These are phyloP conservation scores for Deroplatys truncata DNA, from an alignment of 2,888 invertebrate genomes.

Conservation along the genomic window DNA sequence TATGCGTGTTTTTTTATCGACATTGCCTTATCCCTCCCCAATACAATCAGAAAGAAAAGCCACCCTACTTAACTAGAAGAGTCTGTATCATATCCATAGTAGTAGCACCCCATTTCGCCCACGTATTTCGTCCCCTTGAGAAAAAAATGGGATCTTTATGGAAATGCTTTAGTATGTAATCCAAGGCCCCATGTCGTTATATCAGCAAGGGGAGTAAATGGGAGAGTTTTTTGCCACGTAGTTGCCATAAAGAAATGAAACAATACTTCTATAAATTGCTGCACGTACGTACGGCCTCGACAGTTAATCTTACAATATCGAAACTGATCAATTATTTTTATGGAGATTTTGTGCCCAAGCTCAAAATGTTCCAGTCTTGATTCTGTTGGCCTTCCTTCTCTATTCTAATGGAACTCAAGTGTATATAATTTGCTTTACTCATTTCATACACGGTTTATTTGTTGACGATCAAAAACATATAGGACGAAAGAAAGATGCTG, in stretches of 20 bases:
- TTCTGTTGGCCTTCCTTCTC: too few species aligned
- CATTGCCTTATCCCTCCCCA: conserved; percentile 20
- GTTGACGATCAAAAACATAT: too few species aligned
- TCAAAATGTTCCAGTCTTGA: too few species aligned
- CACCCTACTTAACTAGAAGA: conserved; percentile 26
- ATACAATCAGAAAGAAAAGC: conserved; percentile 27
- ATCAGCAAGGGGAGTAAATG: not conserved
- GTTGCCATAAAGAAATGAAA: not conserved
- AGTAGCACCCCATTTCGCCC: conserved; percentile 6
- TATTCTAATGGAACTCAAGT: too few species aligned
- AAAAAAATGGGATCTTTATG: conserved; percentile 32
- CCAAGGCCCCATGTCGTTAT: conserved; percentile 7
- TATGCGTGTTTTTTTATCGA: not conserved
- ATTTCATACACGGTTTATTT: too few species aligned
- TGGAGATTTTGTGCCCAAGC: not conserved
- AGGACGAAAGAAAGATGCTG: too few species aligned
- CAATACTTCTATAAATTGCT: not conserved
- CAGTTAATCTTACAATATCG: not conserved
- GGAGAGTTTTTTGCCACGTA: not conserved
- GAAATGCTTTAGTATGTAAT: conserved; percentile 32
- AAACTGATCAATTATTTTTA: not conserved
- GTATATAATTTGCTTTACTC: too few species aligned
- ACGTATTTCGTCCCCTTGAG: conserved; percentile 1
- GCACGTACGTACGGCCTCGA: not conserved
- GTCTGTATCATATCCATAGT: conserved; percentile 17